phyloP scores from a whole-genome alignment of 2,797 vertebrate genomes.

The Hoplostethus atlanticus region DNA sequence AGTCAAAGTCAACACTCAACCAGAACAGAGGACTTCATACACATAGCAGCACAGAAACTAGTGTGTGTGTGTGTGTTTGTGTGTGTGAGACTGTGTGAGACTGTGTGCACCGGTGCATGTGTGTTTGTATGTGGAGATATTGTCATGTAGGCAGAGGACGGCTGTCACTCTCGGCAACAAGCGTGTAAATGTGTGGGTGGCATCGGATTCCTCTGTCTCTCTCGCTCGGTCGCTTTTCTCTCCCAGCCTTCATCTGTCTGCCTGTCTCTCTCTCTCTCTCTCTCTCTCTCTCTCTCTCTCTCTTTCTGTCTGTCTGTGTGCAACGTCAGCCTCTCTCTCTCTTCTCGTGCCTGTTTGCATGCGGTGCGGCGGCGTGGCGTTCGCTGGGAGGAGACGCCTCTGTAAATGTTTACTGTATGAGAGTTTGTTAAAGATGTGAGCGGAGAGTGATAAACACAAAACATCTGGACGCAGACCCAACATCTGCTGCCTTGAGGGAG shows the following conservation, averaged over 20 bases:
- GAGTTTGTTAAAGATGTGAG: slow-evolving; percentile 58
- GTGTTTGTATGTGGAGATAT: slow-evolving; percentile 24
- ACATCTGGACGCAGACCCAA: slow-evolving; percentile 65
- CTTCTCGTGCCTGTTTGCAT: slow-evolving; percentile 5
- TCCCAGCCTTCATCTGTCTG: neutral
- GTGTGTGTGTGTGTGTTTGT: slow-evolving; percentile 10
- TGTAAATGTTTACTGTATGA: slow-evolving; percentile 75
- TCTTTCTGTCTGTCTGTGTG: neutral
- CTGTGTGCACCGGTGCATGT: neutral
- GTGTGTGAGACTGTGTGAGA: neutral
- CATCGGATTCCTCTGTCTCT: slow-evolving; percentile 18
- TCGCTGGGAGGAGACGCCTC: slow-evolving; percentile 42
- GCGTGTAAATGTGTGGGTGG: slow-evolving; percentile 36
- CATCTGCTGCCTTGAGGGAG: slow-evolving; percentile 65
- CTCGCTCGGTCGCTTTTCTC: neutral
- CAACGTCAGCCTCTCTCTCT: neutral
- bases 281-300: slow-evolving; percentile 2
- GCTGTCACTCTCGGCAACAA: slow-evolving; percentile 40
- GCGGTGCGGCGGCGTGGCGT: slow-evolving; percentile 19
- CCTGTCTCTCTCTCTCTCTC: neutral
- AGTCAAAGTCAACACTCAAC: slow-evolving; percentile 29
- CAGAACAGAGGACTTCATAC: slow-evolving; percentile 20
- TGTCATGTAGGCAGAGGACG: slow-evolving; percentile 7
- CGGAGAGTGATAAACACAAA: slow-evolving; percentile 61
- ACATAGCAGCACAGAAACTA: slow-evolving; percentile 58